phyloP scores from a whole-genome alignment of 2,888 invertebrate genomes.

The Vannuccia rotundouncinata region DNA sequence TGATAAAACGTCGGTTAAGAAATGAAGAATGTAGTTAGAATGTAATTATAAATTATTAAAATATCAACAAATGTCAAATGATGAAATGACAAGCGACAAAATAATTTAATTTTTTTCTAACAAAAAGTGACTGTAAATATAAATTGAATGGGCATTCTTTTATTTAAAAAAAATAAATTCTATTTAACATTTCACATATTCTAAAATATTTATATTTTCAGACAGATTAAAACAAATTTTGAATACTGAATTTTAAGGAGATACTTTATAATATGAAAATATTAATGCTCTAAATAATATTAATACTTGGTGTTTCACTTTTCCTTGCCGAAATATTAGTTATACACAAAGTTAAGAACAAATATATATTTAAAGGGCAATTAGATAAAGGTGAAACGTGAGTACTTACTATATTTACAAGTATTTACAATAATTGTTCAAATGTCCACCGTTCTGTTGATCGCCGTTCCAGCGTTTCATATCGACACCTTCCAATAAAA shows the following conservation, averaged over 20 bases:
- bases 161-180: background rate
- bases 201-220: too few species aligned
- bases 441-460: background rate
- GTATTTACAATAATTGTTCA: slow-evolving; percentile 10
- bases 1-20: too few species aligned
- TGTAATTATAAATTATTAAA: too few species aligned
- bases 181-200: background rate
- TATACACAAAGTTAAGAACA: slow-evolving; percentile 7
- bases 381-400: slow-evolving; percentile 3
- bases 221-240: too few species aligned
- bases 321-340: slow-evolving; percentile 12
- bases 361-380: slow-evolving; percentile 2
- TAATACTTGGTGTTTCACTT: slow-evolving; percentile 13
- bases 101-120: too few species aligned
- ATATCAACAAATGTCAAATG: too few species aligned
- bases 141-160: background rate
- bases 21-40: too few species aligned
- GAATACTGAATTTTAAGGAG: too few species aligned
- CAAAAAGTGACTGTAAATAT: background rate
- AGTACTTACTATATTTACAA: slow-evolving; percentile 7
- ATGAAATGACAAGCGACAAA: too few species aligned
- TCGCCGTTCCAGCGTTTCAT: too few species aligned
- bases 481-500: slow-evolving; percentile 9
- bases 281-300: background rate
- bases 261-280: too few species aligned